Evolutionary conservation across 1,140 invertebrate genomes (phyloP), one percentile per base, ranked within the genome.

Genomic region (Penaeus vannamei): DNA sequence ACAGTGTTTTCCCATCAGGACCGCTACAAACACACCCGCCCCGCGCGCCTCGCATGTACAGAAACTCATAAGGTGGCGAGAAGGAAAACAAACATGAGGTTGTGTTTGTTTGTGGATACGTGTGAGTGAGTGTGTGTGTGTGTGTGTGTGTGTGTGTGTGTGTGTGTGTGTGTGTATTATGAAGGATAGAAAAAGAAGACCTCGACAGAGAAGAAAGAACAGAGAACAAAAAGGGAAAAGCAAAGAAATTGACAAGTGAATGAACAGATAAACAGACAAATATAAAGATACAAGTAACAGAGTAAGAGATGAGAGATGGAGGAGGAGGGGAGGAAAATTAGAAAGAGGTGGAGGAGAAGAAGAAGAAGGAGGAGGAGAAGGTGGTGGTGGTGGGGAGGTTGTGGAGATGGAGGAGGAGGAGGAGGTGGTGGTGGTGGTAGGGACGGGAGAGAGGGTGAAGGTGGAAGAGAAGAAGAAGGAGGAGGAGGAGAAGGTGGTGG

Each of bases 31-130:
- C 69, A 84, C 61, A 46, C 22, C 10, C 8, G 36, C 53, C 61
- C n/a, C 14, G 36, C 61, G 2, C 23, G n/a, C 53, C 53, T 42
- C 64, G 29, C 62, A 36, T 69, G 62, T 84, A 84, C 60, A 69
- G 36, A 46, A 42, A 84, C 62, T 69, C 62, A 84, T 84, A 84
- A 84, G 62, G 83, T 22, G 61, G 83, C 17, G 83, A 84, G 61
- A 64, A 84, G 42, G 8, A 23, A 7, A 23, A 23, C 23, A 19
- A 46, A 23, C 53, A 53, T 59, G 79, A 17, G 79, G 53, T 22
- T n/a, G 53, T 29, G 59, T 36, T 12, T 82, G 53, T 82, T 29
- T 61, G 26, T 20, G 14, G 3, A 22, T 60, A 59, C 29, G 53
- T 60, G 80, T 82, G 80, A 62, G n/a, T 80, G n/a, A 23, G 7